Conservation (phyloP, 2,888 invertebrate genomes). For the Epinotia nisella region DNA sequence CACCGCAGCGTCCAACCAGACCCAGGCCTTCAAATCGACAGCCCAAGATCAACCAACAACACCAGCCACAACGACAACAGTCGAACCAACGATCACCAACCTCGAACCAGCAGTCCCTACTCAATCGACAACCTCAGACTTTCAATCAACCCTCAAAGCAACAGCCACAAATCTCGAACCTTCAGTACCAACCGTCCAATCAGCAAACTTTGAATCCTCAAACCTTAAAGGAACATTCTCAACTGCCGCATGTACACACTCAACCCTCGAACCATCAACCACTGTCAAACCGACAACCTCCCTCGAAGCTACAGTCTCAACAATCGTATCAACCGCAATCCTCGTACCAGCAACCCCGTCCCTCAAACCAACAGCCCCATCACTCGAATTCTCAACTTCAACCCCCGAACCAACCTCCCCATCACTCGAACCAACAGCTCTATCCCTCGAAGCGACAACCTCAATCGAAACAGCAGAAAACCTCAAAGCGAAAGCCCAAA, state of each 20-base stretch:
- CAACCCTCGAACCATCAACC: constrained; percentile 13
- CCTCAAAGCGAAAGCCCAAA: neutral
- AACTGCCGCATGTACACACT: neutral
- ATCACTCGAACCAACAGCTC: constrained; percentile 6
- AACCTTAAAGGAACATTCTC: neutral
- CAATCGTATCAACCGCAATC: neutral
- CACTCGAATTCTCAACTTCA: neutral
- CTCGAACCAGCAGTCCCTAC: neutral
- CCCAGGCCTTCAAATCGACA: constrained; percentile 14
- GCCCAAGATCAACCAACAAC: constrained; percentile 16
- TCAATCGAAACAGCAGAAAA: neutral
- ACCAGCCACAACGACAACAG: neutral
- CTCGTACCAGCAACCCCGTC: neutral
- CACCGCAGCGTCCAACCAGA: constrained; percentile 25
- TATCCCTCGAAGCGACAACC: neutral
- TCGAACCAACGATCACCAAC: neutral
- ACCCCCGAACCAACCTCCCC: neutral
- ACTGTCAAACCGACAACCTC: neutral
- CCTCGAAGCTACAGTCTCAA: neutral
- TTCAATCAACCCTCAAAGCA: neutral
- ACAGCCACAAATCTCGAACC: neutral
- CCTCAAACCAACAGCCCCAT: neutral
- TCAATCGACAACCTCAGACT: neutral
- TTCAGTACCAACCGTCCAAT: neutral
- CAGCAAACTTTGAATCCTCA: neutral